A percentile compares a stretch with the other conserved stretches of the same genome.
Evolutionary conservation across 2,888 invertebrate genomes (phyloP).

Genomic region (Metopia argyrocephala): DNA sequence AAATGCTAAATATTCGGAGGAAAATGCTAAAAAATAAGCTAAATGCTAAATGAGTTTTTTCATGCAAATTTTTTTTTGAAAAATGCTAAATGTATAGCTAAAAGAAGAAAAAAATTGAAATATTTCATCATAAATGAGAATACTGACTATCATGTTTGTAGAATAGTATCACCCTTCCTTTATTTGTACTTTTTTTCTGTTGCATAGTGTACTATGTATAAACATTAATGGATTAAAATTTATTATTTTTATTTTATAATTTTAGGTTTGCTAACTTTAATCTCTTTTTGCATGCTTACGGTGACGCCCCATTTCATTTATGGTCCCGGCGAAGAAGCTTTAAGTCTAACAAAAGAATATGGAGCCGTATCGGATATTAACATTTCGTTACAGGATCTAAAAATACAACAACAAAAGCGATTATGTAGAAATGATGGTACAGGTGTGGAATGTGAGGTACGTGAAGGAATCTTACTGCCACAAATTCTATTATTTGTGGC

Average conservation of each 20-base stretch:
- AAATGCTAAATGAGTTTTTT: too few relatives aligned
- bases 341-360: constrained; percentile 82
- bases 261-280: constrained; percentile 80
- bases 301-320: constrained; percentile 84
- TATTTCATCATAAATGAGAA: too few relatives aligned
- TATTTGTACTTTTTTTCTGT: too few relatives aligned
- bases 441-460: constrained; percentile 76
- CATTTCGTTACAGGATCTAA: constrained; percentile 75
- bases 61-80: too few relatives aligned
- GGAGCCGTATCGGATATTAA: constrained; percentile 77
- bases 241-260: background rate
- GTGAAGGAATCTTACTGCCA: constrained; percentile 81
- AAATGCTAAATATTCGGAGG: too few relatives aligned
- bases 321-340: constrained; percentile 83
- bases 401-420: constrained; percentile 79
- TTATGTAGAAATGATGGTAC: constrained; percentile 78
- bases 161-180: too few relatives aligned
- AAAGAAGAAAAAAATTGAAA: too few relatives aligned
- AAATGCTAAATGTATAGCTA: too few relatives aligned
- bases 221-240: too few relatives aligned
- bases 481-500: constrained; percentile 82
- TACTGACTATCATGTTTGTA: too few relatives aligned
- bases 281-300: constrained; percentile 83
- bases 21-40: too few relatives aligned
- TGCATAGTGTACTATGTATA: too few relatives aligned